Conservation (phyloP, 2,797 vertebrate species). For the Tenualosa ilisha region DNA sequence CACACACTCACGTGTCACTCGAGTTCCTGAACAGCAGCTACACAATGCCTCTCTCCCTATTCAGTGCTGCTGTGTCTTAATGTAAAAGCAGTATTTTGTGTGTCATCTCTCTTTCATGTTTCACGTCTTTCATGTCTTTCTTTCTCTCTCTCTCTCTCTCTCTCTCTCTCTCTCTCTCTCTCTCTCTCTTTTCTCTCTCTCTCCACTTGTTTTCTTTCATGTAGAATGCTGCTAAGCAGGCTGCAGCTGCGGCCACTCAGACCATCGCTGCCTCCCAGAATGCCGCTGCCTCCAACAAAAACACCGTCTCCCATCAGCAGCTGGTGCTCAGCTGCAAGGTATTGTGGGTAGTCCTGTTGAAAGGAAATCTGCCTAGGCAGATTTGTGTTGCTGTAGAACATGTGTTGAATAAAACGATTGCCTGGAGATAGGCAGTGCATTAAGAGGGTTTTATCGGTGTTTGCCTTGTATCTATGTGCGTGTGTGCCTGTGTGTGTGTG, state of each 20-base stretch:
- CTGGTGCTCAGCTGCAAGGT: slow-evolving; percentile 99
- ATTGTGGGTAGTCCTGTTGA: slow-evolving; percentile 41
- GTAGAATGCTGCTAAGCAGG: slow-evolving; percentile 96
- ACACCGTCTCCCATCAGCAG: slow-evolving; percentile 92
- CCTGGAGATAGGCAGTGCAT: not conserved
- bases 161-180: not conserved
- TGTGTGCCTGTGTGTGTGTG: slow-evolving; percentile 21
- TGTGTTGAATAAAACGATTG: not conserved
- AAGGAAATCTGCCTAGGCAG: not conserved
- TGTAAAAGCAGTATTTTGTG: not conserved
- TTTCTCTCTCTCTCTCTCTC: no score
- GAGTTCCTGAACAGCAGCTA: not conserved
- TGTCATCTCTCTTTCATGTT: not conserved
- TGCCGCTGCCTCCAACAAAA: slow-evolving; percentile 95
- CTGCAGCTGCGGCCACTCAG: slow-evolving; percentile 95
- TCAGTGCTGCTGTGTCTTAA: not conserved
- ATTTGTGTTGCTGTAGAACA: not conserved
- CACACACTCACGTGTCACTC: not conserved
- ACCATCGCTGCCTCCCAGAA: slow-evolving; percentile 98
- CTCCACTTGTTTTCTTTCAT: not conserved
- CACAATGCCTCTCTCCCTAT: not conserved
- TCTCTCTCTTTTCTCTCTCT: not conserved
- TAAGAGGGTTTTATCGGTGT: not conserved
- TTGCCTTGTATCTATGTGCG: slow-evolving; percentile 1
- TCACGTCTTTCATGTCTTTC: not conserved